Percentiles rank a stretch among this genome's conserved stretches.
Evolutionary conservation across 2,797 vertebrate genomes (phyloP).

Genomic region (Thripadectes ignobilis): DNA sequence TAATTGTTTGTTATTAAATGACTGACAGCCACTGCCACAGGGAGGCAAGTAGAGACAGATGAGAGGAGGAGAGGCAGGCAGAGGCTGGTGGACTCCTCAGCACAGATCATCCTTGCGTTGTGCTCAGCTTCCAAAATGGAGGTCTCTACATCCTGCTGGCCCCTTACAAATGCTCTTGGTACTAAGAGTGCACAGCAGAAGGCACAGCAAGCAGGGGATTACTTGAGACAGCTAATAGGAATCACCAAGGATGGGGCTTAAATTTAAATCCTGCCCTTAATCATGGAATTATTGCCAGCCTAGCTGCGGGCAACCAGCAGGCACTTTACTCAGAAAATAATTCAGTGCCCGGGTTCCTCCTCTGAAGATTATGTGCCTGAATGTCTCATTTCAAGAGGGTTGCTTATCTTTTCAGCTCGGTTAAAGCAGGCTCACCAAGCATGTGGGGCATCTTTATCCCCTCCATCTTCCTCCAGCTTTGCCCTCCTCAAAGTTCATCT

Average conservation of each 20-base stretch:
- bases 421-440: background rate
- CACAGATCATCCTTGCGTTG: accelerated
- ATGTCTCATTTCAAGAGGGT: background rate
- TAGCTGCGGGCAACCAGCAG: accelerated
- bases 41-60: background rate
- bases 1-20: background rate
- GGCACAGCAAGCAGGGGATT: background rate
- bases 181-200: background rate
- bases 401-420: background rate
- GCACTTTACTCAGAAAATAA: background rate
- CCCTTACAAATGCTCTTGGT: accelerated
- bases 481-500: background rate
- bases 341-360: background rate
- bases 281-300: background rate
- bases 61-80: background rate
- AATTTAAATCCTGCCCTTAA: background rate
- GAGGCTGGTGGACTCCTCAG: background rate
- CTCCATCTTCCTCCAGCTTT: background rate
- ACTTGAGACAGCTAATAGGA: background rate
- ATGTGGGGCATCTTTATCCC: background rate
- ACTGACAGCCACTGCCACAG: background rate
- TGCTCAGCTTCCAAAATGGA: background rate
- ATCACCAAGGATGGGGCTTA: background rate
- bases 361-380: background rate
- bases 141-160: background rate